phyloP scores from a whole-genome alignment of 1,140 invertebrate species.

The Palaemon carinicauda region DNA sequence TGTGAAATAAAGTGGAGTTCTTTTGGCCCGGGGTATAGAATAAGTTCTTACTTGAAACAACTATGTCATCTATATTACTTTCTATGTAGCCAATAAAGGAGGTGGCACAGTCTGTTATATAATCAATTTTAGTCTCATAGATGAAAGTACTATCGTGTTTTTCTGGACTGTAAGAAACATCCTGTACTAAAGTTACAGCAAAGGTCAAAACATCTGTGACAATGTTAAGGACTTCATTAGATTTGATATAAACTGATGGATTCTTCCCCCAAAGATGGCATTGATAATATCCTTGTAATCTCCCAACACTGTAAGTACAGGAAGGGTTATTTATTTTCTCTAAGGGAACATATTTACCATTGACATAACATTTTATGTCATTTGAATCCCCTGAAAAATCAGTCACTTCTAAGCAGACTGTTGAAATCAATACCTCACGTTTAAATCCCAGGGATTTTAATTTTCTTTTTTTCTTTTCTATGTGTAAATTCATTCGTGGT shows the following conservation, averaged over 20 bases:
- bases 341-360: not conserved
- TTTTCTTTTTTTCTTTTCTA: not conserved
- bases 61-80: too few relatives aligned
- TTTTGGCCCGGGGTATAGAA: too few relatives aligned
- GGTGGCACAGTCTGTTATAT: too few relatives aligned
- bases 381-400: not conserved
- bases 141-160: slow-evolving; percentile 40
- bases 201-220: not conserved
- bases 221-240: slow-evolving; percentile 17
- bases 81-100: too few relatives aligned
- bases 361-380: not conserved
- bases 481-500: not conserved
- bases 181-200: not conserved
- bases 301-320: not conserved
- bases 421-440: too few relatives aligned
- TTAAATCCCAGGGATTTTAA: too few relatives aligned
- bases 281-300: not conserved
- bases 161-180: not conserved
- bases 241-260: slow-evolving; percentile 3
- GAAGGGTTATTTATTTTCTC: not conserved
- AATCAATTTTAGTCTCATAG: not conserved
- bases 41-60: too few relatives aligned
- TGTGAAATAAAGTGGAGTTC: too few relatives aligned
- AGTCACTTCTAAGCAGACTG: not conserved
- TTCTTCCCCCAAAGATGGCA: slow-evolving; percentile 24